These are phyloP conservation scores for Lasioglossum calceatum DNA, from an alignment of 2,888 invertebrate genomes.

Conservation along the genomic window DNA sequence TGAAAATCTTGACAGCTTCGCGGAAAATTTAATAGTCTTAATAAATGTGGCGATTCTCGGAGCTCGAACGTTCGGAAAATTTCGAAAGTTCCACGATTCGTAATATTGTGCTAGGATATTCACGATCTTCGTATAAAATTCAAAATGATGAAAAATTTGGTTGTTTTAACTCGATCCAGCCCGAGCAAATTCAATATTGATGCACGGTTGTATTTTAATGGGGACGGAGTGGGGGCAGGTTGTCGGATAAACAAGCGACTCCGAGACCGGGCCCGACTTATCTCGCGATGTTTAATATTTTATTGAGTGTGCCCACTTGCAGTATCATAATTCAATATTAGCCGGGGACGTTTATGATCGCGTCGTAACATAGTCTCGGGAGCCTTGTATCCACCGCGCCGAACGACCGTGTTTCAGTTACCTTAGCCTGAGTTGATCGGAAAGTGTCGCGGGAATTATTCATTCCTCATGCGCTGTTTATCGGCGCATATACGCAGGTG, in stretches of 20 bases:
- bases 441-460: conserved; percentile 32
- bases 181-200: not conserved
- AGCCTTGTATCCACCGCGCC: conserved; percentile 27
- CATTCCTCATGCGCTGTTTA: conserved; percentile 17
- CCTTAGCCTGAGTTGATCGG: conserved; percentile 15
- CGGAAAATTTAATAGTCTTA: not conserved
- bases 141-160: not conserved
- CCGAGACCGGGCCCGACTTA: conserved; percentile 27
- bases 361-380: conserved; percentile 53
- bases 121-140: not conserved
- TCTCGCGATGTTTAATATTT: conserved; percentile 56
- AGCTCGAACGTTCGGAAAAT: not conserved
- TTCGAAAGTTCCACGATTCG: not conserved
- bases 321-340: conserved; percentile 61
- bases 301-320: conserved; percentile 47
- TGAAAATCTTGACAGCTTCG: not conserved
- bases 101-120: not conserved
- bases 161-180: not conserved
- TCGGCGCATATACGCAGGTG: conserved; percentile 18
- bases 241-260: conserved; percentile 26
- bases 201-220: not conserved
- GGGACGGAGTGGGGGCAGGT: conserved; percentile 1
- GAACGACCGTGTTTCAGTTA: conserved; percentile 27
- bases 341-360: conserved; percentile 55
- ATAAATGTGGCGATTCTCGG: not conserved